phyloP scores from a whole-genome alignment of 37 sponge, comb jelly and placozoan species.

The Oscarella lobularis region DNA sequence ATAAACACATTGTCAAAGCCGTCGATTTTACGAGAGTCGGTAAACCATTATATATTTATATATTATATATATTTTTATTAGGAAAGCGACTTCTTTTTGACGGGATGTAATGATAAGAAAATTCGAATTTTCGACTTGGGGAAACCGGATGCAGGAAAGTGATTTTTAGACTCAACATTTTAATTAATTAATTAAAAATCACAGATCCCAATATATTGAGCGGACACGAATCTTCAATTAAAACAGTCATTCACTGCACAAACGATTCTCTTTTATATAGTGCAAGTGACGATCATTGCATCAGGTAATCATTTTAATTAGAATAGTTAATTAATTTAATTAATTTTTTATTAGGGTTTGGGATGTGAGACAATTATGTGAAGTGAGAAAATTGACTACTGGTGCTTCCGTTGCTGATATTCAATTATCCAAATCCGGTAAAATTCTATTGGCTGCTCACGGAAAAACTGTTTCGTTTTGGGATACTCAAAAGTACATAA shows the following conservation, averaged over 20 bases:
- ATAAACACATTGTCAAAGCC: constrained; percentile 78
- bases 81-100: constrained; percentile 38
- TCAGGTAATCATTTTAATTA: background rate
- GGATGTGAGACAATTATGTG: background rate
- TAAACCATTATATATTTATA: background rate
- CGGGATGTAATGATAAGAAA: constrained; percentile 73
- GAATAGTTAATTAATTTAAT: background rate
- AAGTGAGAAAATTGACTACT: background rate
- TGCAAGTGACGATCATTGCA: background rate
- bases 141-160: constrained; percentile 7
- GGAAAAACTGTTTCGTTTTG: background rate
- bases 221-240: background rate
- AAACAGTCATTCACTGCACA: background rate
- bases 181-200: background rate
- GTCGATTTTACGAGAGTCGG: constrained; percentile 69
- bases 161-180: background rate
- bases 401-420: background rate
- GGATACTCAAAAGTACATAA: background rate
- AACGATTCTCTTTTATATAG: background rate
- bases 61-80: background rate
- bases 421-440: background rate
- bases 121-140: constrained; percentile 19
- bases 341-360: background rate
- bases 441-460: background rate
- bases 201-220: background rate